phyloP scores from a whole-genome alignment of 2,797 vertebrate species.

The Gouania willdenowi region DNA sequence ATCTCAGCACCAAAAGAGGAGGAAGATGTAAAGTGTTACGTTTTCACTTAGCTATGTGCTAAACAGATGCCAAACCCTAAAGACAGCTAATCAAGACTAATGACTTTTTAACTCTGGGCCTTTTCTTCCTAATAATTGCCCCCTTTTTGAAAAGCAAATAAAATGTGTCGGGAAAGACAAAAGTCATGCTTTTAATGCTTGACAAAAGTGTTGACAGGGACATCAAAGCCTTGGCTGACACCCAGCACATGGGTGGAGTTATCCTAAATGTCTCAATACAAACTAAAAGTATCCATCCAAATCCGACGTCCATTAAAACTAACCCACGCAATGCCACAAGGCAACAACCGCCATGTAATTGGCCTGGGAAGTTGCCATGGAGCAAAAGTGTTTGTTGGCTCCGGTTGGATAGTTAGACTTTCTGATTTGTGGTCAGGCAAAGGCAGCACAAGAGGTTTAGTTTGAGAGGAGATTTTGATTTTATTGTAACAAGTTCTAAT shows the following conservation, averaged over 20 bases:
- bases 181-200: no score
- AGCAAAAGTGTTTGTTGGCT: constrained; percentile 4
- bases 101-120: constrained; percentile 45
- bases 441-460: no score
- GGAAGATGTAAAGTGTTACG: no score
- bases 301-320: neutral
- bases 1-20: no score
- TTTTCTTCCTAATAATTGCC: constrained; percentile 9
- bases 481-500: no score
- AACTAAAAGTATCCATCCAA: neutral
- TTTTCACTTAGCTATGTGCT: neutral
- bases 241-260: constrained; percentile 28
- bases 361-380: constrained; percentile 42
- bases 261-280: no score
- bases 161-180: no score
- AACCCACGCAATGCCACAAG: neutral
- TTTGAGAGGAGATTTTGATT: no score
- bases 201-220: constrained; percentile 29
- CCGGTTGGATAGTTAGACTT: neutral
- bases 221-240: constrained; percentile 15
- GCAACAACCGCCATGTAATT: constrained; percentile 47
- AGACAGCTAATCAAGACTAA: constrained; percentile 59
- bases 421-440: neutral
- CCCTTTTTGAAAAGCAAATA: constrained; percentile 36
- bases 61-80: constrained; percentile 6